Percentiles rank a stretch among this genome's conserved stretches.
Evolutionary conservation across 1,140 invertebrate species (phyloP).

Genomic region (Drosophila sucinea): DNA sequence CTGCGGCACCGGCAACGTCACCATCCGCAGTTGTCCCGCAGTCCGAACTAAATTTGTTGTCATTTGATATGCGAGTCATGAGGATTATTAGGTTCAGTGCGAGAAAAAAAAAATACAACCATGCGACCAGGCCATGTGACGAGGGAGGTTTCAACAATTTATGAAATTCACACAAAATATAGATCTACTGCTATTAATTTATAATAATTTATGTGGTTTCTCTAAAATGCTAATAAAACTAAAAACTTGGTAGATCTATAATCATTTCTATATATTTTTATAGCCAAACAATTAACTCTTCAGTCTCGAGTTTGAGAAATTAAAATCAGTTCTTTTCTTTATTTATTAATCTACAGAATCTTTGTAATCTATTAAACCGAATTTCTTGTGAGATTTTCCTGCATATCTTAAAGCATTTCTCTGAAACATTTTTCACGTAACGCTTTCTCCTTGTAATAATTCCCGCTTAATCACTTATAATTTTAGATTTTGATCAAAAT

Average conservation of each 20-base stretch:
- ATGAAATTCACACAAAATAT: no score
- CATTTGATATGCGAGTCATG: conserved; percentile 82
- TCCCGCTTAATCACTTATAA: conserved; percentile 1
- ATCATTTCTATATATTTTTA: no score
- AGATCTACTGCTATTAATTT: no score
- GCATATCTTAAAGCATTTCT: not conserved
- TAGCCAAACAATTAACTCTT: no score
- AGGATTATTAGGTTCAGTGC: conserved; percentile 78
- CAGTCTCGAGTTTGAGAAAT: no score
- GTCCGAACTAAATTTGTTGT: conserved; percentile 78
- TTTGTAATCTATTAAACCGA: no score
- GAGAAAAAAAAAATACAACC: conserved; percentile 50
- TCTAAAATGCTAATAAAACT: no score
- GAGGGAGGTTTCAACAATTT: conserved; percentile 39
- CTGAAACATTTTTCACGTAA: not conserved
- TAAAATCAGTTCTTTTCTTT: no score
- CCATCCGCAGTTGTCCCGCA: conserved; percentile 17
- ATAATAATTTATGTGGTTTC: no score
- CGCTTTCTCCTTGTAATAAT: conserved; percentile 2
- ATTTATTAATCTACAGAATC: no score
- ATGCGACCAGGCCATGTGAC: conserved; percentile 50
- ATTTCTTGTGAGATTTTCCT: no score
- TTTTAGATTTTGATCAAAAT: conserved; percentile 3
- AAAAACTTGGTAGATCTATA: no score
- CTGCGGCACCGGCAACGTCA: conserved; percentile 42